Evolutionary conservation across 2,888 invertebrate species (phyloP), one percentile per base, ranked within the genome.

Genomic region (Eupeodes latifasciatus): DNA sequence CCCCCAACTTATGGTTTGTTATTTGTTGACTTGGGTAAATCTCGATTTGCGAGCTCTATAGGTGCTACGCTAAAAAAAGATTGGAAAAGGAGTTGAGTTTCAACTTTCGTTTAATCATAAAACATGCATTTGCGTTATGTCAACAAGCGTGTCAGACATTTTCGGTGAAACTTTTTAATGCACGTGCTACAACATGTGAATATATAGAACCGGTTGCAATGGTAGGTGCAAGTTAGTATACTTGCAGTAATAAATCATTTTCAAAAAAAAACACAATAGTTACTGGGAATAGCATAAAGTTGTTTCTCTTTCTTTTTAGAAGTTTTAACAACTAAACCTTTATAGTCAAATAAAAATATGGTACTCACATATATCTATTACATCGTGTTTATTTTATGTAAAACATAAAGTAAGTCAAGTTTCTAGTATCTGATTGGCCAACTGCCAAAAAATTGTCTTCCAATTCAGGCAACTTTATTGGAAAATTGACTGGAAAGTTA

Each of bases 41-140:
- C 40, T 40, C 6, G 36, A 36, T 36, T 36, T 2, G 36, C 27
- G 78, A 62, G 36, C 14, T 66, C 66, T 66, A 27, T 27, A 27
- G 27, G 27, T 27, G 27, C 14, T 14, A 66, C 4, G 57, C 40
- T 2, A 40, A 36, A 7, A 1, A 40, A 40, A 7, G 40, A 75
- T 62, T 69, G 81, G 55, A 64, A 51, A 62, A 69, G 61, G 67
- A 75, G 84, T 75, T 75, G 27, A 74, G 80, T 81, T 75, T 80
- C 69, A 81, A 62, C 81, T 85, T 81, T 85, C 81, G 64, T 85
- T 81, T 75, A 75, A 51, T 76, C 81, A 81, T 76, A 59, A 66
- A 81, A 81, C 76, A 72, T 71, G 44, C 64, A 77, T 72, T 80
- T 76, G 53, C 11, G 61, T 62, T 80, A 69, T 80, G 47, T 71